Conservation (phyloP, 2,888 invertebrate genomes). For the Catocala nupta region DNA sequence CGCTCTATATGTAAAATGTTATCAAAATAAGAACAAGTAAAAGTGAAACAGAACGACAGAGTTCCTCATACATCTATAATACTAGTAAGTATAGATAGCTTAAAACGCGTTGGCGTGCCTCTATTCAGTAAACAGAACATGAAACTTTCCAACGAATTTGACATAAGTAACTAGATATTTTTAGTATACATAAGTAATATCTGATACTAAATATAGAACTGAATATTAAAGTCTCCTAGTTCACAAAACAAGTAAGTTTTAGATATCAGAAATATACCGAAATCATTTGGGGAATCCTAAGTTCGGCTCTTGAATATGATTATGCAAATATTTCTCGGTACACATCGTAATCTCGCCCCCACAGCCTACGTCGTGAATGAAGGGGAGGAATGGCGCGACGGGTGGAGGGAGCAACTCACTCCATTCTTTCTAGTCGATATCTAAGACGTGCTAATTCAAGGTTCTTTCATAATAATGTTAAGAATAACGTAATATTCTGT, state of each 20-base stretch:
- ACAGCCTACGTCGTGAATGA: constrained; percentile 59
- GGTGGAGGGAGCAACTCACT: constrained; percentile 14
- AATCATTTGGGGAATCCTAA: constrained; percentile 43
- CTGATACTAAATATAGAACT: constrained; percentile 6
- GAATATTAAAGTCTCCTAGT: neutral
- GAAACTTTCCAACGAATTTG: too few species aligned
- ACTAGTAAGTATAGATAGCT: too few species aligned
- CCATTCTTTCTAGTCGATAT: constrained; percentile 25
- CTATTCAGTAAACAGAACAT: too few species aligned
- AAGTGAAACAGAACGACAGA: too few species aligned
- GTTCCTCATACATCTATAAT: too few species aligned
- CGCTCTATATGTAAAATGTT: too few species aligned
- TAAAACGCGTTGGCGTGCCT: too few species aligned
- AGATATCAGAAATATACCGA: constrained; percentile 28
- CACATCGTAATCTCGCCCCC: constrained; percentile 54
- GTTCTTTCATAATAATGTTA: constrained; percentile 32
- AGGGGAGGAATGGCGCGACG: constrained; percentile 24
- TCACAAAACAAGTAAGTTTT: constrained; percentile 6
- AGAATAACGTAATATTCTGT: constrained; percentile 26
- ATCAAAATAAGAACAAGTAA: too few species aligned
- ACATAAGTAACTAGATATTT: too few species aligned
- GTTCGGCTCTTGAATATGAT: constrained; percentile 60
- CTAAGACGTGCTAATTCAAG: constrained; percentile 29
- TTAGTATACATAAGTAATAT: too few species aligned
- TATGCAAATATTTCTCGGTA: constrained; percentile 64